phyloP scores from a whole-genome alignment of 2,888 invertebrate species.

The Cremastobaeus sp. region DNA sequence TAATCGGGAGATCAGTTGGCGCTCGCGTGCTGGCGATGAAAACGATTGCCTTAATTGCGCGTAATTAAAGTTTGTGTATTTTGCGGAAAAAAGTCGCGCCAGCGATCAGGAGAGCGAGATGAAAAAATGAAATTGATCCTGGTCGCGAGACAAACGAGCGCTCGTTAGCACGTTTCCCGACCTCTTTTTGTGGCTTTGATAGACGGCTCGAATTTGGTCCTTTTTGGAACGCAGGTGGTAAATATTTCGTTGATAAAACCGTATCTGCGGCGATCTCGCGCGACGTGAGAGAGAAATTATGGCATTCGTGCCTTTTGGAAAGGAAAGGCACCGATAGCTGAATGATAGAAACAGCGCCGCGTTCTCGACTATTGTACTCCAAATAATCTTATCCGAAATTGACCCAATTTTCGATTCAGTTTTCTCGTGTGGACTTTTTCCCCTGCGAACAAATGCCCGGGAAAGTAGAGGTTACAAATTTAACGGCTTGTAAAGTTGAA shows the following conservation, averaged over 20 bases:
- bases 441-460: background rate
- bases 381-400: conserved; percentile 57
- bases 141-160: no score
- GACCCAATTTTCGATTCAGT: conserved; percentile 54
- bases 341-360: conserved; percentile 53
- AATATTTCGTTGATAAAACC: no score
- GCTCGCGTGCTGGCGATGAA: conserved; percentile 31
- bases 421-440: conserved; percentile 42
- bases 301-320: conserved; percentile 40
- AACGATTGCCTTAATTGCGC: conserved; percentile 29
- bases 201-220: no score
- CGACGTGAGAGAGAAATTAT: conserved; percentile 54
- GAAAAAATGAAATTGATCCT: background rate
- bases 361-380: conserved; percentile 55
- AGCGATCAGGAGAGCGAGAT: background rate
- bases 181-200: no score
- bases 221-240: no score
- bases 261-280: conserved; percentile 44
- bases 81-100: conserved; percentile 1
- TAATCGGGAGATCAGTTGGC: conserved; percentile 16
- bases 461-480: conserved; percentile 19
- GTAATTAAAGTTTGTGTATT: conserved; percentile 24
- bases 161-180: no score
- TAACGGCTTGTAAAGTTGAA: conserved; percentile 2
- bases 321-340: conserved; percentile 49